Percentiles rank a stretch among this genome's conserved stretches.
phyloP scores from a whole-genome alignment of 1,140 invertebrate species.

The Formica selysi region DNA sequence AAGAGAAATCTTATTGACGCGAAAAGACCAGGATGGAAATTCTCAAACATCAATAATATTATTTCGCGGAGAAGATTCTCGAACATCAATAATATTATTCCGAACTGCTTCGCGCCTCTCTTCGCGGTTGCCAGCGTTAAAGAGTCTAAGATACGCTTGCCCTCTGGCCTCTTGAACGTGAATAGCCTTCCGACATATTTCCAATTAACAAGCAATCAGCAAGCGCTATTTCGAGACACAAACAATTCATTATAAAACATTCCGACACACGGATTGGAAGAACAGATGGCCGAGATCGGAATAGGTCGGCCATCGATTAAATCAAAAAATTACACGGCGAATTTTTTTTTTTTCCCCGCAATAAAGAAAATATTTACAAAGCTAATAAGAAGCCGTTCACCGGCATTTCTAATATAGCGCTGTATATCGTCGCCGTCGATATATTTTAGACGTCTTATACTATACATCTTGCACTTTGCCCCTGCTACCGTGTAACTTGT shows the following conservation, averaged over 20 bases:
- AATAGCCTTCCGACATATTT: conserved; percentile 59
- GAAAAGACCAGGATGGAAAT: conserved; percentile 1
- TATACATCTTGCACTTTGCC: conserved; percentile 18
- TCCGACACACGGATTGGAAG: background rate
- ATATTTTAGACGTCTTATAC: conserved; percentile 17
- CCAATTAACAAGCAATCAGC: conserved; percentile 62
- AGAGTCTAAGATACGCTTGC: conserved; percentile 56
- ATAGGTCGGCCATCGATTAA: conserved; percentile 17
- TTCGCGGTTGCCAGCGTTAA: conserved; percentile 49
- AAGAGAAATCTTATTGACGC: conserved; percentile 12
- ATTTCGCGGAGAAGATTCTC: conserved; percentile 48
- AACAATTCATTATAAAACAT: conserved; percentile 59
- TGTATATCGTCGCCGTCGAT: background rate
- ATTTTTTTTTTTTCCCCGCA: background rate
- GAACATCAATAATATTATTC: conserved; percentile 60
- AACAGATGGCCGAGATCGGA: conserved; percentile 15
- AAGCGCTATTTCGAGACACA: conserved; percentile 48
- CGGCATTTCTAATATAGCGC: background rate
- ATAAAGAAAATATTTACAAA: conserved; percentile 18
- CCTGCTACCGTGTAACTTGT: conserved; percentile 34
- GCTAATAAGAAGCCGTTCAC: background rate
- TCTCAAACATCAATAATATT: conserved; percentile 57
- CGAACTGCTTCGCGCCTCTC: conserved; percentile 43
- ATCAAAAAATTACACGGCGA: conserved; percentile 22
- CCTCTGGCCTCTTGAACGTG: conserved; percentile 46